Base-by-base conservation (phyloP, 2,888 invertebrate genomes). In the Glaucopsyche alexis region DNA sequence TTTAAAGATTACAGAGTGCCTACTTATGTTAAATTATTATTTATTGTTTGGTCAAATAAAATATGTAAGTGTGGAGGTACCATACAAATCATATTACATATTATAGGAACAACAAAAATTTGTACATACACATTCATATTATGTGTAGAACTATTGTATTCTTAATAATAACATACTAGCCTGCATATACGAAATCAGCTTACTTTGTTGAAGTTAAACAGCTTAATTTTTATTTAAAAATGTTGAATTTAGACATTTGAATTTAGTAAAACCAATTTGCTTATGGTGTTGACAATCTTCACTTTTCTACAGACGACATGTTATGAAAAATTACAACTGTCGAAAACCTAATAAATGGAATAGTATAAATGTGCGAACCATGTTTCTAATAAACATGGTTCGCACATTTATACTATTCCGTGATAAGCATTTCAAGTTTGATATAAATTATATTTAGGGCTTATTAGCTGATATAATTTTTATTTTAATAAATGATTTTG, bases 391-490 rank as follows among this genome's bases (percentile, higher is more conserved):
- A 29, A 29, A 29, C 29, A 29, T 29, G 29, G 29, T 29, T 29
- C 29, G 29, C 29, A 29, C 29, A 60, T 60, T 60, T 60, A 38
- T 60, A 29, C 60, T 69, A 69, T 69, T 69, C 69, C 69, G 7
- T 65, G 60, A n/a, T 71, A 47, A 72, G 84, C 87, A 85, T 85
- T 86, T 85, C 85, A 89, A 88, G 89, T 90, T n/a, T 69, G 5
- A 42, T 66, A 66, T 5, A 66, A 90, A 89, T 88, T 84, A 82
- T 81, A 75, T 81, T 77, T 75, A 77, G 76, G 75, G 77, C 79
- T 75, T 78, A 69, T 29, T 29, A 74, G 47, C 71, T 29, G 47
- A 72, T 72, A 42, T 67, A 74, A 50, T 71, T 73, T 66, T 72
- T 66, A 67, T 52, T 66, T 66, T 19, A 67, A 40, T 49, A 72